phyloP scores from a whole-genome alignment of 2,888 invertebrate genomes.

The Caenorhabditis sinica region DNA sequence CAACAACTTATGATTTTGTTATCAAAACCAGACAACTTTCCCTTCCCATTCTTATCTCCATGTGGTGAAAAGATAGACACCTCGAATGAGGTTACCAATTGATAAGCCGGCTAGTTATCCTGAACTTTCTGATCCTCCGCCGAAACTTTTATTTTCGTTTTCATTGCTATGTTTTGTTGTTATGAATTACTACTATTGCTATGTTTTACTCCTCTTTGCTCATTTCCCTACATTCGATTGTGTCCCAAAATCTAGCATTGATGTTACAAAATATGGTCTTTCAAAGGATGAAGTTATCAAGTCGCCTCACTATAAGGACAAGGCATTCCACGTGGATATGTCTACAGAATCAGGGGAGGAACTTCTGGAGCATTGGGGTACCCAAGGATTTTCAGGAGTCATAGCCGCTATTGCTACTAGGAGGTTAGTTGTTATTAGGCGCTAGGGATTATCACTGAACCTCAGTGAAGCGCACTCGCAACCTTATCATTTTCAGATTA shows the following conservation, averaged over 20 bases:
- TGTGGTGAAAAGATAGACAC: background rate
- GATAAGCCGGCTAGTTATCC: background rate
- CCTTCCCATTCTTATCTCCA: background rate
- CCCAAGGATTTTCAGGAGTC: constrained; percentile 62
- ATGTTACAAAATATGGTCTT: constrained; percentile 35
- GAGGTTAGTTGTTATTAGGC: constrained; percentile 21
- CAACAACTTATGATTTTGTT: background rate
- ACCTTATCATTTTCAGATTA: constrained; percentile 31
- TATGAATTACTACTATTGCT: constrained; percentile 6
- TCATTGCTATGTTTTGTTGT: background rate
- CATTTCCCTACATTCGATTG: background rate
- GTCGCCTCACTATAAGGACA: constrained; percentile 48
- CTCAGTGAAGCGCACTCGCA: background rate
- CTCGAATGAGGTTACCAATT: constrained; percentile 11
- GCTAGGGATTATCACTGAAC: too few species aligned
- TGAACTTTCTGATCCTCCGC: constrained; percentile 30
- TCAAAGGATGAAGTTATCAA: constrained; percentile 46
- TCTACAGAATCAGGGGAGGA: constrained; percentile 54
- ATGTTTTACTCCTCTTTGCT: background rate
- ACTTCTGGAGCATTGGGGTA: constrained; percentile 66
- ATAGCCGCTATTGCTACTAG: constrained; percentile 66
- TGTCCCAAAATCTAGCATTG: constrained; percentile 18
- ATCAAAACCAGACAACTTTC: constrained; percentile 3
- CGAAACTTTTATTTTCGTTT: background rate
- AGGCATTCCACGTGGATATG: constrained; percentile 47